phyloP scores from a whole-genome alignment of 1,140 invertebrate species.

The Laupala kohalensis region DNA sequence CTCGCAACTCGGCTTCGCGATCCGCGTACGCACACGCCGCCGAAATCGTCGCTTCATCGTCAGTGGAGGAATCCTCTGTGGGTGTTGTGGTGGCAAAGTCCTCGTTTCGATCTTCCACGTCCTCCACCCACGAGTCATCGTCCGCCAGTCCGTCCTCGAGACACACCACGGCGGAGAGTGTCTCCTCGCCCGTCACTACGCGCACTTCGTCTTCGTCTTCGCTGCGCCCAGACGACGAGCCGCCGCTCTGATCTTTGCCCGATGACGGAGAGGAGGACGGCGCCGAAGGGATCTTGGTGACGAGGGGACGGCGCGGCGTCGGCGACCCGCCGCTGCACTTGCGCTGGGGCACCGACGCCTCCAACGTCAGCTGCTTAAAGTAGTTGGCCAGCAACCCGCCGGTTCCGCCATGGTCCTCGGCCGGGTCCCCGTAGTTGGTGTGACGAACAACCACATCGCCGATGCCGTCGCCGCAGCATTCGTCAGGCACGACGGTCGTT shows the following conservation, averaged over 20 bases:
- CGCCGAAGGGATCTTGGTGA: slow-evolving; percentile 6
- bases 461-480: slow-evolving; percentile 13
- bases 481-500: slow-evolving; percentile 21
- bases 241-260: not conserved
- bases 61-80: slow-evolving; percentile 36
- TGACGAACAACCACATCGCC: slow-evolving; percentile 25
- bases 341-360: not conserved
- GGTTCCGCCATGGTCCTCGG: slow-evolving; percentile 3
- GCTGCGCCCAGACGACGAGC: not conserved
- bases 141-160: slow-evolving; percentile 71
- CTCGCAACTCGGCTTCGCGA: slow-evolving; percentile 63
- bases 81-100: slow-evolving; percentile 34
- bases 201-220: slow-evolving; percentile 34
- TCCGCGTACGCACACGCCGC: slow-evolving; percentile 33
- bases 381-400: slow-evolving; percentile 14
- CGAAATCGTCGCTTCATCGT: slow-evolving; percentile 34
- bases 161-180: slow-evolving; percentile 52
- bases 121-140: slow-evolving; percentile 78
- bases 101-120: slow-evolving; percentile 60
- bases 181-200: slow-evolving; percentile 47
- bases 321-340: not conserved
- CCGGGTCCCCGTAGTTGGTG: slow-evolving; percentile 24
- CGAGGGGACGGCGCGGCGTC: slow-evolving; percentile 1
- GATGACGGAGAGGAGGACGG: slow-evolving; percentile 14
- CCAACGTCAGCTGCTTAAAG: slow-evolving; percentile 15